phyloP scores from a whole-genome alignment of 2,113 vertebrate species.

The Leiothrix lutea region DNA sequence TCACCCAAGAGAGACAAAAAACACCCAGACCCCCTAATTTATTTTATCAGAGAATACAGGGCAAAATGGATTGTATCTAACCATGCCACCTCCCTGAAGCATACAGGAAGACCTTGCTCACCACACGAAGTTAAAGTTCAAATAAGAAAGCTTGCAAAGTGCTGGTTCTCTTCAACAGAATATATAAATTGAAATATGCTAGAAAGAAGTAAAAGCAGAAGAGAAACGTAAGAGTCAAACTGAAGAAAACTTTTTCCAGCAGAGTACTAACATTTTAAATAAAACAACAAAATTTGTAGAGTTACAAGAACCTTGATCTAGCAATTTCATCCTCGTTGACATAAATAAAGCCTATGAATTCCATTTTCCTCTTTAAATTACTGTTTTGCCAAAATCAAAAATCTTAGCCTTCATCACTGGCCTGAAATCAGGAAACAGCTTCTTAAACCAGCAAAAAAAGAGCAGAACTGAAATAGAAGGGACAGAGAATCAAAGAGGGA shows the following conservation, averaged over 20 bases:
- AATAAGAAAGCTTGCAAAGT: not conserved
- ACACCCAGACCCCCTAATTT: not conserved
- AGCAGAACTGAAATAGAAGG: not conserved
- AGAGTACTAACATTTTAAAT: not conserved
- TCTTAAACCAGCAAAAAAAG: not conserved
- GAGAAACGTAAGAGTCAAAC: not conserved
- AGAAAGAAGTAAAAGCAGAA: not conserved
- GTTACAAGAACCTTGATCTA: not conserved
- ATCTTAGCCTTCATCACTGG: not conserved
- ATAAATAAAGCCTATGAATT: not conserved
- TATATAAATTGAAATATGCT: not conserved
- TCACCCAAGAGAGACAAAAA: not conserved
- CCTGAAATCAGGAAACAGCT: not conserved
- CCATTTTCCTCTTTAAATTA: not conserved
- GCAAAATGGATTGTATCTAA: not conserved
- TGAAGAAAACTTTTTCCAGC: not conserved
- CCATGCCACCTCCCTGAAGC: not conserved
- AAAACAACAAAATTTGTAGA: not conserved
- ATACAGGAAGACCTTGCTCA: not conserved
- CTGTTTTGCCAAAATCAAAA: not conserved
- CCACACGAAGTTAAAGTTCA: not conserved
- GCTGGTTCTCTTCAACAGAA: not conserved
- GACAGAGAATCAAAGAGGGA: not conserved
- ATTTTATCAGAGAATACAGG: not conserved
- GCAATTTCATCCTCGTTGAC: not conserved